These are phyloP conservation scores for Strix aluco DNA, from an alignment of 2,113 vertebrate species.

Conservation along the genomic window DNA sequence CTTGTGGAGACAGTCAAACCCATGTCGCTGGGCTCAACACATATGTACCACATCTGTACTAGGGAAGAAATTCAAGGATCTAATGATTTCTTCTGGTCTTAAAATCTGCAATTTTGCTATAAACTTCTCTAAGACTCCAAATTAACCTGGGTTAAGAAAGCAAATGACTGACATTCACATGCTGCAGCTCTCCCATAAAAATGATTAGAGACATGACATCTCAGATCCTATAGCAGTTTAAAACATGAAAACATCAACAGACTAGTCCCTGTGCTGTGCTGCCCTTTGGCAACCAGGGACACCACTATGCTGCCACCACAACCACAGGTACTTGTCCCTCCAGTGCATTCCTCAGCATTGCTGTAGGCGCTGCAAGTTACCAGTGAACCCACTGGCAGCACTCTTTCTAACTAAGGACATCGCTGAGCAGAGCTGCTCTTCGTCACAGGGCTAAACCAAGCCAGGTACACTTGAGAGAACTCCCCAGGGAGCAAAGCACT, in stretches of 20 bases:
- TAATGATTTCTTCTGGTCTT: neutral
- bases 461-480: neutral
- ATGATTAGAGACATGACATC: neutral
- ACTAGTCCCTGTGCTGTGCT: neutral
- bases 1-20: neutral
- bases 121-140: neutral
- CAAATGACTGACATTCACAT: fast-evolving
- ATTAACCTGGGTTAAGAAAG: neutral
- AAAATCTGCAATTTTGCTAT: neutral
- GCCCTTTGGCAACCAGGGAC: neutral
- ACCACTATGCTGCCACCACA: neutral
- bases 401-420: neutral
- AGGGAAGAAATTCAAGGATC: neutral
- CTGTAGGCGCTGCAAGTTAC: neutral
- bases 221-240: neutral
- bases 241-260: neutral
- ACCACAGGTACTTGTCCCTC: neutral
- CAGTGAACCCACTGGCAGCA: neutral
- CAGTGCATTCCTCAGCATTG: neutral
- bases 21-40: neutral
- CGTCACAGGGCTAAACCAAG: neutral
- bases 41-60: neutral
- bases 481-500: neutral
- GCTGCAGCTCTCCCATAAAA: neutral
- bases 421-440: neutral